A percentile compares a stretch with the other conserved stretches of the same genome.
These are phyloP conservation scores for Falco columbarius DNA, from an alignment of 2,797 vertebrate species.

Conservation along the genomic window DNA sequence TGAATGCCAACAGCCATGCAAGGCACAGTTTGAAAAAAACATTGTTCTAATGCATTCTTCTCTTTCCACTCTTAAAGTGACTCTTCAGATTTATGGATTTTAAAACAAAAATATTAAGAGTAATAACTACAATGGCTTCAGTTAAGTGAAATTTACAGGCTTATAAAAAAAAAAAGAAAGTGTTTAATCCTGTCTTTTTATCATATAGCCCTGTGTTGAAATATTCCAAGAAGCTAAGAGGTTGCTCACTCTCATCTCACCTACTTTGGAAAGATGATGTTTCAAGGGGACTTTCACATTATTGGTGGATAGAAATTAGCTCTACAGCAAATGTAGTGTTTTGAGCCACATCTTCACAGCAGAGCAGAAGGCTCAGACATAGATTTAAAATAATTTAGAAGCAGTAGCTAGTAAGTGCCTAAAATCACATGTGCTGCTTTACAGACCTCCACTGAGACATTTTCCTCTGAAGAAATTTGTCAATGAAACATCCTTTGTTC, in stretches of 20 bases:
- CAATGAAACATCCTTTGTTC: conserved; percentile 38
- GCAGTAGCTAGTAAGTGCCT: background rate
- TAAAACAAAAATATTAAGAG: background rate
- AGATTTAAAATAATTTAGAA: conserved; percentile 21
- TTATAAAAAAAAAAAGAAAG: background rate
- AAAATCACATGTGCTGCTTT: background rate
- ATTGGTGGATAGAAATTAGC: background rate
- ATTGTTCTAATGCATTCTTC: background rate
- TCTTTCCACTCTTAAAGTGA: background rate
- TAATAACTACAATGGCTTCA: background rate
- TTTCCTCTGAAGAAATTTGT: conserved; percentile 18
- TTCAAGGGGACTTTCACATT: background rate
- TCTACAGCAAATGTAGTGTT: background rate
- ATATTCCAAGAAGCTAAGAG: background rate
- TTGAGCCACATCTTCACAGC: background rate
- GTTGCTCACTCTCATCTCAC: background rate
- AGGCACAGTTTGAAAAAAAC: background rate
- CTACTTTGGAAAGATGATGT: background rate
- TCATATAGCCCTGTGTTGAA: background rate
- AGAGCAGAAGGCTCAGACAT: background rate
- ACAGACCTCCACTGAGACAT: conserved; percentile 36
- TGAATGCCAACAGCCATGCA: background rate
- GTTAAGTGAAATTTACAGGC: background rate
- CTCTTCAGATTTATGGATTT: background rate
- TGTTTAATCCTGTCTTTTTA: background rate